Base-by-base conservation (phyloP, 2,113 vertebrate genomes). In the Pleuronectes platessa region DNA sequence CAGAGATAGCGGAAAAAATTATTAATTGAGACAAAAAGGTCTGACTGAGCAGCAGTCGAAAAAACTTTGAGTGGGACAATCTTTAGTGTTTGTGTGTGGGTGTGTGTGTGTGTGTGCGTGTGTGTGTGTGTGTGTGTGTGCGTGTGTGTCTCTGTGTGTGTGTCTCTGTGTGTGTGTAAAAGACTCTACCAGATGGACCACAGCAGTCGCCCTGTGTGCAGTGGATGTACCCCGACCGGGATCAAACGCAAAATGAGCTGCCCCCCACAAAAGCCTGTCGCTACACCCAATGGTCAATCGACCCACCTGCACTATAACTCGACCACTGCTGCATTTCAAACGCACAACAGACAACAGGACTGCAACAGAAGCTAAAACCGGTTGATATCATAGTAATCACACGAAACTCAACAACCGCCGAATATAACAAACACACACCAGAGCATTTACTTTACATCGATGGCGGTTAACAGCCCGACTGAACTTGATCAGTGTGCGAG, bases 151-250 rank as follows among this genome's bases (percentile, higher is more conserved):
- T 68, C 62, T 58, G 51, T 66, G 71, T 65, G 24, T 37, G 76
- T 62, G 78, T 65, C 82, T 80, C 81, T 68, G 86, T 90, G 90
- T 93, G 93, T 93, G 82, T 31, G 31, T 31, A 31, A 31, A 7
- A 31, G 31, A 88, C 87, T 72, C 37, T 56, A 86, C 87, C 94
- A 95, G 93, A 95, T 95, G 94, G 93, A 93, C 90, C 93, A 81
- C 92, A 92, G 93, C 85, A 78, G 92, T 93, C 73, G 54, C 87
- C 87, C 92, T 86, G 85, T 72, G 88, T 85, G 85, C 81, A 63
- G 47, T 88, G 91, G 78, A 87, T 91, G 84, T 91, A 91, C 88
- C 90, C 91, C 91, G 60, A 93, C 94, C 76, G 72, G 84, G 93
- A 94, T 94, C 94, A 95, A 94, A 94, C 84, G 53, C 72, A 84